These are phyloP conservation scores for Glandiceps talaboti DNA, from an alignment of 53 echinoderm and acorn worm genomes.

Conservation along the genomic window DNA sequence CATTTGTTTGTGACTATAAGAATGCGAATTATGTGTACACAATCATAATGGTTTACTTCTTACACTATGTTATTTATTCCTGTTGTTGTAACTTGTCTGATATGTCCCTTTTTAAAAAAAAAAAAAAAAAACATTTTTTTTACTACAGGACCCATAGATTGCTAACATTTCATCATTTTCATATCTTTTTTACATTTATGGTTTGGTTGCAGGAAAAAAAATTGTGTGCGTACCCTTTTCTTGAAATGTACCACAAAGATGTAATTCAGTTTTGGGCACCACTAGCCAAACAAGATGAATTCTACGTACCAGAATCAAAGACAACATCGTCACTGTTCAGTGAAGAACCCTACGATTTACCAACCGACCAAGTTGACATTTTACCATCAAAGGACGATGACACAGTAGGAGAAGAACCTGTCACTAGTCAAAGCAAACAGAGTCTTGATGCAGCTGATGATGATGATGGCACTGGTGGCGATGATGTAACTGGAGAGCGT, in stretches of 20 bases:
- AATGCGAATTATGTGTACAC: too few species aligned
- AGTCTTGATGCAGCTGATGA: background rate
- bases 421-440: constrained; percentile 6
- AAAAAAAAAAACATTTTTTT: too few species aligned
- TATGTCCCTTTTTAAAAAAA: too few species aligned
- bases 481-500: constrained; percentile 27
- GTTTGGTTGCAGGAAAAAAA: constrained; percentile 74
- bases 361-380: background rate
- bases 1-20: too few species aligned
- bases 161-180: too few species aligned
- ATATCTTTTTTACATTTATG: too few species aligned
- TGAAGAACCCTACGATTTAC: background rate
- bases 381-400: background rate
- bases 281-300: constrained; percentile 79
- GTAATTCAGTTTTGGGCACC: constrained; percentile 67
- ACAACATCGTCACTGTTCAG: background rate
- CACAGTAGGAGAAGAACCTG: background rate
- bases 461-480: constrained; percentile 3
- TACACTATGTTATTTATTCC: too few species aligned
- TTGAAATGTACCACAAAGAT: constrained; percentile 51
- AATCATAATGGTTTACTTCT: too few species aligned
- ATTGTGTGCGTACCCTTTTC: constrained; percentile 75
- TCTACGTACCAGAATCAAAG: constrained; percentile 71
- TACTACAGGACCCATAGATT: too few species aligned
- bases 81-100: too few species aligned